A percentile compares a stretch with the other conserved stretches of the same genome.
Evolutionary conservation across 2,888 invertebrate species (phyloP).

Genomic region (Bugulina stolonifera): DNA sequence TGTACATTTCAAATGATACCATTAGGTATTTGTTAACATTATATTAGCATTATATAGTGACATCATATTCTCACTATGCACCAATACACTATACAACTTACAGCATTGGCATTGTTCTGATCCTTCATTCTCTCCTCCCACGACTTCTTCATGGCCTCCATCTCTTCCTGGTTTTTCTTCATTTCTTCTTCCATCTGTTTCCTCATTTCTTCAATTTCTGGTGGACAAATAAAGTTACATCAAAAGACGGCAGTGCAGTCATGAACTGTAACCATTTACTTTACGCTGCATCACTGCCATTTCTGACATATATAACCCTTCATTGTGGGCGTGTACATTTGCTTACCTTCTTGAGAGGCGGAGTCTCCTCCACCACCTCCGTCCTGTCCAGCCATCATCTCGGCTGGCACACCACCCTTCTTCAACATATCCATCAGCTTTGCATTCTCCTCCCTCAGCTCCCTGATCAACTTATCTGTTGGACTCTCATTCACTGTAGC

Average conservation of each 20-base stretch:
- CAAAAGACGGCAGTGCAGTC: too few relatives aligned
- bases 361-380: background rate
- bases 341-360: constrained; percentile 3
- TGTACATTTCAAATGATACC: too few relatives aligned
- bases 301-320: too few relatives aligned
- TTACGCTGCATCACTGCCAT: too few relatives aligned
- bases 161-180: constrained; percentile 41
- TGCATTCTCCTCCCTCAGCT: constrained; percentile 46
- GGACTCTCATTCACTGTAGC: constrained; percentile 49
- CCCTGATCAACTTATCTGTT: constrained; percentile 48
- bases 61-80: too few relatives aligned
- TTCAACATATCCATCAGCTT: constrained; percentile 42
- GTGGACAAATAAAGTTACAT: too few relatives aligned
- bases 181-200: constrained; percentile 42
- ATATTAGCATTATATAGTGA: too few relatives aligned
- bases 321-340: background rate
- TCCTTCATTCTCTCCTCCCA: constrained; percentile 44
- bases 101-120: constrained; percentile 30
- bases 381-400: constrained; percentile 5
- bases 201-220: constrained; percentile 44
- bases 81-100: too few relatives aligned
- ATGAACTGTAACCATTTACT: too few relatives aligned
- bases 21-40: too few relatives aligned
- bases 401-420: constrained; percentile 21
- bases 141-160: constrained; percentile 43